Conservation (phyloP, 2,797 vertebrate species). For the Chrysocyon brachyurus region DNA sequence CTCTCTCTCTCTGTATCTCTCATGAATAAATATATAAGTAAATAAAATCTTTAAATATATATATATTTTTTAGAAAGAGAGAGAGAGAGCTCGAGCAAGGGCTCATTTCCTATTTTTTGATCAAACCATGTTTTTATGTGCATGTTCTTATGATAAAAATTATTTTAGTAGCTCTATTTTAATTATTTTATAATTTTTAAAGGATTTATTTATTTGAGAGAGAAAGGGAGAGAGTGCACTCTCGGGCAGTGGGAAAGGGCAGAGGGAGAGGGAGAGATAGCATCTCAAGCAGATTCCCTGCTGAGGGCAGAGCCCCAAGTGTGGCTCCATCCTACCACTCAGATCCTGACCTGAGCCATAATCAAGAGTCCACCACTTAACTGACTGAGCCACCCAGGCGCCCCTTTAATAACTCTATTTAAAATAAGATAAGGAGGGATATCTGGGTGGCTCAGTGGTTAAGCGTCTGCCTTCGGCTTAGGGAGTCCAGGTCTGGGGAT, state of each 20-base stretch:
- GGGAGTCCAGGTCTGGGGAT: no score
- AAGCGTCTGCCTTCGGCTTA: no score
- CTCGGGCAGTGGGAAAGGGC: not conserved
- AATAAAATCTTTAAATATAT: no score
- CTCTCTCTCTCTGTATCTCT: no score
- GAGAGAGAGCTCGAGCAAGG: not conserved
- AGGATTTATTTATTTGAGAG: not conserved
- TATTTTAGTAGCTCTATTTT: not conserved
- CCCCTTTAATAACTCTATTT: not conserved
- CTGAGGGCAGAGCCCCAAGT: not conserved
- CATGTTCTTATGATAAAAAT: not conserved
- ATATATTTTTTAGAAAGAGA: not conserved
- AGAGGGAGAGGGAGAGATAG: not conserved
- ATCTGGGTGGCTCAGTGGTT: no score
- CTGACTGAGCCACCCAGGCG: rapidly evolving
- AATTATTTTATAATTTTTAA: not conserved
- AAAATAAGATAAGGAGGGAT: not conserved
- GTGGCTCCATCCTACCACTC: not conserved
- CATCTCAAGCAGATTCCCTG: not conserved
- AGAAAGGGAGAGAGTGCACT: not conserved
- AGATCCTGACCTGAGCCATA: not conserved
- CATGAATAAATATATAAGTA: no score
- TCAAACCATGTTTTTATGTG: not conserved
- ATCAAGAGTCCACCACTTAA: not conserved
- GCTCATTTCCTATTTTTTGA: not conserved